A percentile compares a stretch with the other conserved stretches of the same genome.
Evolutionary conservation across 1,140 invertebrate species (phyloP).

Genomic region (Frieseomelitta varia): DNA sequence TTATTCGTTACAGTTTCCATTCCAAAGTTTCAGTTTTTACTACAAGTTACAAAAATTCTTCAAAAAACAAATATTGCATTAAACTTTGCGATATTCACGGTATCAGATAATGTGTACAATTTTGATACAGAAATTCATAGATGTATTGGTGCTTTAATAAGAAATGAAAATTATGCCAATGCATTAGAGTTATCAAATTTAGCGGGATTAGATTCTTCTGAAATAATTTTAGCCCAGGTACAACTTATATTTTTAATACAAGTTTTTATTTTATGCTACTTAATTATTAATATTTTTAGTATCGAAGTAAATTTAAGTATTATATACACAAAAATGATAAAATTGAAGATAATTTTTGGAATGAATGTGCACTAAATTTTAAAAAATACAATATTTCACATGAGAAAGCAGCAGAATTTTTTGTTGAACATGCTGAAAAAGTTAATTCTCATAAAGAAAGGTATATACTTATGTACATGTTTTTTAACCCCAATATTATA

Average conservation of each 20-base stretch:
- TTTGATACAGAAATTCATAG: conserved; percentile 75
- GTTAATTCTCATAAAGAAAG: conserved; percentile 76
- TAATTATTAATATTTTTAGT: conserved; percentile 60
- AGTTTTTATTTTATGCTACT: background rate
- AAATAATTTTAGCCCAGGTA: conserved; percentile 77
- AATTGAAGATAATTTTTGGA: conserved; percentile 82
- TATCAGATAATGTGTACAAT: conserved; percentile 69
- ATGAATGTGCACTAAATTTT: conserved; percentile 83
- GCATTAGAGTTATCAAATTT: conserved; percentile 84
- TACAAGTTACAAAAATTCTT: conserved; percentile 82
- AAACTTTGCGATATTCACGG: conserved; percentile 71
- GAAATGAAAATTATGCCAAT: conserved; percentile 81
- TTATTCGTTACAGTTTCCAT: conserved; percentile 75
- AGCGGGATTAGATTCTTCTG: conserved; percentile 74
- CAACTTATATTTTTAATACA: background rate
- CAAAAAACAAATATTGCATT: conserved; percentile 73
- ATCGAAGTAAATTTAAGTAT: conserved; percentile 73
- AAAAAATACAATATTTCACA: conserved; percentile 82
- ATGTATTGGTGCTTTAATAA: conserved; percentile 82
- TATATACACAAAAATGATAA: conserved; percentile 70
- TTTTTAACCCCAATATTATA: background rate
- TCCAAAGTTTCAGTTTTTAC: conserved; percentile 82
- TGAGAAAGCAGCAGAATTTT: conserved; percentile 83
- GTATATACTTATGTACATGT: conserved; percentile 35
- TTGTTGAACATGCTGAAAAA: conserved; percentile 81